These are phyloP conservation scores for Petrolisthes manimaculis DNA, from an alignment of 2,888 invertebrate species.

Conservation along the genomic window DNA sequence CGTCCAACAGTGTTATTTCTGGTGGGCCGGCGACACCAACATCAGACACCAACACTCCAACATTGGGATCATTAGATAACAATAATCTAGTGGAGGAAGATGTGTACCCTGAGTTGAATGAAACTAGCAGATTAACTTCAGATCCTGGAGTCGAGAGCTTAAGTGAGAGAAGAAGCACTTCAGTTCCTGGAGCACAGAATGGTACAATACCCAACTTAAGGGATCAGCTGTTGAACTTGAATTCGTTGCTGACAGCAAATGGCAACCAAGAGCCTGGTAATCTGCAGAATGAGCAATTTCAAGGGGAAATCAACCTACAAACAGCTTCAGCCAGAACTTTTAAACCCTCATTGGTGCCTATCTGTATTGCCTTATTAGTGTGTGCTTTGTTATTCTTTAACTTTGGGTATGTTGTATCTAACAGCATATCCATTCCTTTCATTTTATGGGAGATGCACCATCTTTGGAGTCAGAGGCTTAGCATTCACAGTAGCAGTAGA, in stretches of 20 bases:
- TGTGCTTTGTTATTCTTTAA: conserved; percentile 29
- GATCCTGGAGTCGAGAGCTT: too few species aligned
- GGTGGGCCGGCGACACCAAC: too few species aligned
- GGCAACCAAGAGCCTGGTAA: conserved; percentile 2
- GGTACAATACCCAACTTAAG: conserved; percentile 30
- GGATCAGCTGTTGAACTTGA: conserved; percentile 31
- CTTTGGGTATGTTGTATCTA: conserved; percentile 40
- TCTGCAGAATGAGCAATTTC: neutral
- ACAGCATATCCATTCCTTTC: conserved; percentile 48
- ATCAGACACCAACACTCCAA: too few species aligned
- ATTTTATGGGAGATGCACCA: conserved; percentile 42
- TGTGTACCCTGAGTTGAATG: too few species aligned
- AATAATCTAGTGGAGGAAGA: too few species aligned
- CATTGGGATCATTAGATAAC: too few species aligned
- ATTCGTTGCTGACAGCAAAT: conserved; percentile 14
- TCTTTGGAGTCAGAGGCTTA: conserved; percentile 39
- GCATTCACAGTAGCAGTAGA: conserved; percentile 13
- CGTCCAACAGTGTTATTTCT: neutral
- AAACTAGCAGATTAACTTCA: too few species aligned
- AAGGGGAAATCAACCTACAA: conserved; percentile 17
- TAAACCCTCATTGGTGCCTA: conserved; percentile 25
- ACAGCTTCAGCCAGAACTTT: neutral
- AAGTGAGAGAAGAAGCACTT: neutral
- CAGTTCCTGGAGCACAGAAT: conserved; percentile 13
- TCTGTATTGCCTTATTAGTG: conserved; percentile 42